Conservation (phyloP, 1,140 invertebrate species). For the Drosophila bifasciata region DNA sequence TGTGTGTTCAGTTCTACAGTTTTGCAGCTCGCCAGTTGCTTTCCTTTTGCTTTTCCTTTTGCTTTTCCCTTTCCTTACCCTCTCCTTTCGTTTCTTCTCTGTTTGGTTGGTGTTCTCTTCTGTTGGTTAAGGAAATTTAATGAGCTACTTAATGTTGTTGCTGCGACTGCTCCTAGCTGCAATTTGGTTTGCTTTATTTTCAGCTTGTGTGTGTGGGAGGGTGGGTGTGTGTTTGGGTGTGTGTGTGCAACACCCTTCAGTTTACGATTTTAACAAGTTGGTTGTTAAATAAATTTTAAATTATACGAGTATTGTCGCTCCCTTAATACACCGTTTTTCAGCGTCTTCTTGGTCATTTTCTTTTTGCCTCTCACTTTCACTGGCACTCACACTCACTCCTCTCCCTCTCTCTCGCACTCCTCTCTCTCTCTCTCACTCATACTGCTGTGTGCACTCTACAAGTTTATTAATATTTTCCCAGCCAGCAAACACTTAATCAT, state of each 20-base stretch:
- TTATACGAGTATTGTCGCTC: conserved; percentile 56
- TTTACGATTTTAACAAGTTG: conserved; percentile 77
- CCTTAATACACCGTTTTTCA: conserved; percentile 38
- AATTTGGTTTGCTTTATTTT: conserved; percentile 30
- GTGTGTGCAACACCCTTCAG: conserved; percentile 23
- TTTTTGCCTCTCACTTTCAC: conserved; percentile 1
- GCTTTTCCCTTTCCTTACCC: too few relatives aligned
- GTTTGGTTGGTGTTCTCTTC: conserved; percentile 6
- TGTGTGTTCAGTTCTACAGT: background rate
- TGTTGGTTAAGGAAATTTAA: conserved; percentile 72
- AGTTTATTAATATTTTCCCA: conserved; percentile 64
- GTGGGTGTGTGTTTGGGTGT: too few relatives aligned
- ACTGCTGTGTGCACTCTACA: conserved; percentile 31
- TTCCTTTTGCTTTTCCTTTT: too few relatives aligned
- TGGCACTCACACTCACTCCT: too few relatives aligned
- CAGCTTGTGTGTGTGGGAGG: conserved; percentile 11
- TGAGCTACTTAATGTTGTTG: conserved; percentile 78
- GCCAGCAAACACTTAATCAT: conserved; percentile 67
- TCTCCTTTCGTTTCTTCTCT: background rate
- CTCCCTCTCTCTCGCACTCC: too few relatives aligned
- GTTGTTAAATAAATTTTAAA: conserved; percentile 81
- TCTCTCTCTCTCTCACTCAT: too few relatives aligned
- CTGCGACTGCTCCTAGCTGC: conserved; percentile 24
- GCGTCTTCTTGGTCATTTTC: conserved; percentile 61
- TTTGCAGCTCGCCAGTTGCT: too few relatives aligned